Evolutionary conservation across 2,113 vertebrate genomes (phyloP).

Genomic region (Thoracochromis brauschi): DNA sequence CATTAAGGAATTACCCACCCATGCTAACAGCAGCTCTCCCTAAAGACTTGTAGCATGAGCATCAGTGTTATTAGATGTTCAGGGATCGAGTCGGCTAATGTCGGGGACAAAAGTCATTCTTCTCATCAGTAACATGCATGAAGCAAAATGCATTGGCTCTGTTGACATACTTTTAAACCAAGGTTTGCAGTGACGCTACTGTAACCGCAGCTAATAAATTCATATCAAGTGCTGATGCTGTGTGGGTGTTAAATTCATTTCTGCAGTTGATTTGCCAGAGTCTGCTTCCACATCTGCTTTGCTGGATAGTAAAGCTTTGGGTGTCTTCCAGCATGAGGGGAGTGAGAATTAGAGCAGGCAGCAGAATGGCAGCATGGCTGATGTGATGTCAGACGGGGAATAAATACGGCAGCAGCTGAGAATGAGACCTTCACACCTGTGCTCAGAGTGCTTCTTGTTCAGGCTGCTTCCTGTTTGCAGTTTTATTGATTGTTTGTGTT

Average conservation of each 20-base stretch:
- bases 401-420: background rate
- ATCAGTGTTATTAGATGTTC: background rate
- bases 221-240: background rate
- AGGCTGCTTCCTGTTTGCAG: slow-evolving; percentile 2
- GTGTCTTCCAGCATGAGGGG: background rate
- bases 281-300: background rate
- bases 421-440: slow-evolving; percentile 15
- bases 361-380: background rate
- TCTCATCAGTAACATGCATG: background rate
- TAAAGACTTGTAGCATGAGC: slow-evolving; percentile 3
- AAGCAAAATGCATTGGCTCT: background rate
- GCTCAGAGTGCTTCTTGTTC: background rate
- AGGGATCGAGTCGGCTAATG: background rate
- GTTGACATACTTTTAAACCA: background rate
- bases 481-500: slow-evolving; percentile 14
- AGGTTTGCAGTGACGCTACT: background rate
- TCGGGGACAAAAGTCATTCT: background rate
- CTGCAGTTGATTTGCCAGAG: background rate
- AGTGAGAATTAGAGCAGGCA: slow-evolving; percentile 30
- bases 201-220: background rate
- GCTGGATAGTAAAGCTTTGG: background rate
- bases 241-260: background rate
- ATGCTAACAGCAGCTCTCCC: slow-evolving; percentile 31
- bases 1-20: slow-evolving; percentile 57
- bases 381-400: slow-evolving; percentile 20